Percentiles rank a stretch among this genome's conserved stretches.
phyloP scores from a whole-genome alignment of 2,797 vertebrate species.

The Podarcis lilfordi region DNA sequence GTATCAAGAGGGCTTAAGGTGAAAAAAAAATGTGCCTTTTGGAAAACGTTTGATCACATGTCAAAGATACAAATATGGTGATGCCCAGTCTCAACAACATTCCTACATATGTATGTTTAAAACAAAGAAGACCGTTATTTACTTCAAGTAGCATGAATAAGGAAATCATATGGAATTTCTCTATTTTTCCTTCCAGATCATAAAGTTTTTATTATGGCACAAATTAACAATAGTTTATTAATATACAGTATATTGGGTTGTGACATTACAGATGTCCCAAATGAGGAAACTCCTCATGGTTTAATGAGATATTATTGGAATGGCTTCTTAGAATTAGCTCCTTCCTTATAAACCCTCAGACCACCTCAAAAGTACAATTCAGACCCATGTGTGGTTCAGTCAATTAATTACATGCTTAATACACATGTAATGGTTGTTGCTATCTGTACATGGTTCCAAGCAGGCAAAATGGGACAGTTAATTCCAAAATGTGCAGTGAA shows the following conservation, averaged over 20 bases:
- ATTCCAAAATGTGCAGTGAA: too few species aligned
- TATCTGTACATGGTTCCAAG: too few species aligned
- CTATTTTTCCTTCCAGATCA: neutral
- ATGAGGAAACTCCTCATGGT: neutral
- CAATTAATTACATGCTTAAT: too few species aligned
- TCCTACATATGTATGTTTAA: conserved; percentile 1
- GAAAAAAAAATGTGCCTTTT: neutral
- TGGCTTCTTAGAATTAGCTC: neutral
- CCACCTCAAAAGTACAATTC: too few species aligned
- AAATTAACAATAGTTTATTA: neutral
- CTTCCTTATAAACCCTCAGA: neutral
- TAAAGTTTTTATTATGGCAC: conserved; percentile 22
- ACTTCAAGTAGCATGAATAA: conserved; percentile 2
- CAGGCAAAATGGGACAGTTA: too few species aligned
- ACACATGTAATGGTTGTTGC: too few species aligned
- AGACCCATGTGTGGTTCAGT: too few species aligned
- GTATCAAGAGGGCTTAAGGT: neutral
- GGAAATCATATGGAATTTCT: conserved; percentile 4
- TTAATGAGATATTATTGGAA: neutral
- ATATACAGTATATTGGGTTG: conserved; percentile 1
- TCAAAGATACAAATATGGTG: neutral
- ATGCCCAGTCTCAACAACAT: neutral
- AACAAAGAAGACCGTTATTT: conserved; percentile 2
- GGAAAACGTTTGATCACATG: neutral
- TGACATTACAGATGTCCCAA: conserved; percentile 1